Percentiles rank a stretch among this genome's conserved stretches.
These are phyloP conservation scores for Hypercompe scribonia DNA, from an alignment of 2,888 invertebrate species.

Conservation along the genomic window DNA sequence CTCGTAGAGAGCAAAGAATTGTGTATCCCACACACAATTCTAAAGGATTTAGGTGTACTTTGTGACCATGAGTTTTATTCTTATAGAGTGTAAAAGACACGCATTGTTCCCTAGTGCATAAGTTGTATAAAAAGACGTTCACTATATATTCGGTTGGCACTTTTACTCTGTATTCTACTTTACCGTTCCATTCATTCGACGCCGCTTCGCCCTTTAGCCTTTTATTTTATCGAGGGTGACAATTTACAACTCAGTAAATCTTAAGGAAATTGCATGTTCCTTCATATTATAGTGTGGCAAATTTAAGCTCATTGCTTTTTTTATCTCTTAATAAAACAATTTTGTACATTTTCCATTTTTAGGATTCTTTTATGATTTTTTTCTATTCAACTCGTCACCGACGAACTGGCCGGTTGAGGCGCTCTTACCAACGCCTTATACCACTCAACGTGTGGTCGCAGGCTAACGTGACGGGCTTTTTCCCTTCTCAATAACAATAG, in stretches of 20 bases:
- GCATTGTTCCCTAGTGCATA: constrained; percentile 11
- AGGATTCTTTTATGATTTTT: no score
- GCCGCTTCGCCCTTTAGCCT: constrained; percentile 4
- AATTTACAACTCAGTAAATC: constrained; percentile 14
- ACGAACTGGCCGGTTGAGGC: no score
- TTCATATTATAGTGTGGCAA: constrained; percentile 6
- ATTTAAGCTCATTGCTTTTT: background rate
- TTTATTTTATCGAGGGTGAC: constrained; percentile 9
- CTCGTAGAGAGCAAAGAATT: background rate
- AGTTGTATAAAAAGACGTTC: constrained; percentile 10
- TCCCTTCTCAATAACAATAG: no score
- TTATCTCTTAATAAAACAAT: background rate
- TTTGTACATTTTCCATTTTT: background rate
- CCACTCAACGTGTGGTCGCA: no score
- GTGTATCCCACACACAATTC: background rate
- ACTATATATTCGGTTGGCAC: constrained; percentile 1
- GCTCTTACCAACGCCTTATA: no score
- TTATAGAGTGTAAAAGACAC: background rate
- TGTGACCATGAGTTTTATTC: background rate
- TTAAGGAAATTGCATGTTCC: constrained; percentile 12
- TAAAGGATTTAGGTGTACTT: background rate
- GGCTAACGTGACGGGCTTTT: no score
- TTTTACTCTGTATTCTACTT: constrained; percentile 1
- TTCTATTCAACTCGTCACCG: no score
- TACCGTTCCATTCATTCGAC: background rate